A percentile compares a stretch with the other conserved stretches of the same genome.
phyloP scores from a whole-genome alignment of 2,888 invertebrate species.

The Leptopterna dolabrata region DNA sequence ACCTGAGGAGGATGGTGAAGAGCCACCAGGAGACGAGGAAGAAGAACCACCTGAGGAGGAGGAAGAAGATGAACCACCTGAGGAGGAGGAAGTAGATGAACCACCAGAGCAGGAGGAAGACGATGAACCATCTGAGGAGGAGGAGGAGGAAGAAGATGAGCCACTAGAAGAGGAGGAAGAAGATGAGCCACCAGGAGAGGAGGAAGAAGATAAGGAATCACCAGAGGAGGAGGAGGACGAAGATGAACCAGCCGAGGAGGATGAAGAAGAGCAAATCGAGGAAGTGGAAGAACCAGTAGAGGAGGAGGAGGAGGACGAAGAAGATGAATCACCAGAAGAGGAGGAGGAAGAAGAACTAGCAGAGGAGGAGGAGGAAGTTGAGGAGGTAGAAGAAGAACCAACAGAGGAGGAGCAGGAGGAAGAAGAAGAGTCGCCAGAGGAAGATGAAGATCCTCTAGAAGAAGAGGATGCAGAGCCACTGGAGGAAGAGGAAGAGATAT shows the following conservation, averaged over 20 bases:
- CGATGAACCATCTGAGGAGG: background rate
- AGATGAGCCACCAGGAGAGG: background rate
- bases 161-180: conserved; percentile 6
- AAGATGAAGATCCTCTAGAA: background rate
- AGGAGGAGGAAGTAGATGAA: no score
- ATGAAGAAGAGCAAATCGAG: background rate
- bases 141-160: no score
- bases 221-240: no score
- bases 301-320: background rate
- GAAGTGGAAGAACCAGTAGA: background rate
- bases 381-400: background rate
- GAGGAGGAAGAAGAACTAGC: no score
- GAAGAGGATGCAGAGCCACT: background rate
- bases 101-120: background rate
- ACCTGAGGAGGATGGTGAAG: background rate
- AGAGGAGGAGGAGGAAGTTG: background rate
- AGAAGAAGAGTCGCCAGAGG: background rate
- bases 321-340: background rate
- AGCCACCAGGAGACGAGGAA: background rate
- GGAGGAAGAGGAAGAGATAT: background rate
- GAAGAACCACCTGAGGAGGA: background rate
- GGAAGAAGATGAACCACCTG: background rate
- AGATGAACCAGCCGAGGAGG: background rate
- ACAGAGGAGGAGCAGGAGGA: background rate
- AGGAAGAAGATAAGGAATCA: no score